phyloP scores from a whole-genome alignment of 2,888 invertebrate genomes.

The Bhutanitis thaidina region DNA sequence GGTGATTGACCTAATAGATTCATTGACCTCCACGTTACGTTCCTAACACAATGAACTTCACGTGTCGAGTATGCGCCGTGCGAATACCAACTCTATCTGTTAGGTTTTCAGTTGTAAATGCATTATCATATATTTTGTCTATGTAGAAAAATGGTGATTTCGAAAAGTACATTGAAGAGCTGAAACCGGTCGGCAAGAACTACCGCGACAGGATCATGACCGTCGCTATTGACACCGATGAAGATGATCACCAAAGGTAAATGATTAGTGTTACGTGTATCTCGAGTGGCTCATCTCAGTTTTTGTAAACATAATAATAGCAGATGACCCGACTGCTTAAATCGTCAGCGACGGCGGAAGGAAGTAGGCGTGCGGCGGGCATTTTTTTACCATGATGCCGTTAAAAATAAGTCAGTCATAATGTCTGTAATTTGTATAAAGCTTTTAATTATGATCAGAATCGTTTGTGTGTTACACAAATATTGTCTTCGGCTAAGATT shows the following conservation, averaged over 20 bases:
- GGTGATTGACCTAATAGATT: conserved; percentile 17
- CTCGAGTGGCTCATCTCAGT: too few relatives aligned
- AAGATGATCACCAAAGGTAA: conserved; percentile 93
- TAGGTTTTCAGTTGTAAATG: not conserved
- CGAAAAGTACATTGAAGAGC: conserved; percentile 87
- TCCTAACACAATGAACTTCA: conserved; percentile 16
- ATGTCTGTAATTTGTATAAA: too few relatives aligned
- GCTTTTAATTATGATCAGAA: too few relatives aligned
- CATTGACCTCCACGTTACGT: conserved; percentile 15
- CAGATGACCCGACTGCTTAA: too few relatives aligned
- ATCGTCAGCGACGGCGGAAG: too few relatives aligned
- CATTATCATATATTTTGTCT: conserved; percentile 24
- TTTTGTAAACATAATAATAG: too few relatives aligned
- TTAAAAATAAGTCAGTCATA: too few relatives aligned
- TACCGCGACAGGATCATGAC: conserved; percentile 96
- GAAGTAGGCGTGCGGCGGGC: too few relatives aligned
- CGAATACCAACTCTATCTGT: conserved; percentile 1
- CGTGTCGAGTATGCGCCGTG: not conserved
- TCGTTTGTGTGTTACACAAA: too few relatives aligned
- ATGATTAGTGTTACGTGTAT: not conserved
- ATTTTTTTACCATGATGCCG: too few relatives aligned
- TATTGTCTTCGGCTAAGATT: too few relatives aligned
- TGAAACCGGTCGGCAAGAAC: conserved; percentile 91
- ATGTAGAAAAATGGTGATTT: conserved; percentile 87
- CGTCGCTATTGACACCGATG: conserved; percentile 96